Conservation (phyloP, 2,113 vertebrate species). For the Oryzias woworae region DNA sequence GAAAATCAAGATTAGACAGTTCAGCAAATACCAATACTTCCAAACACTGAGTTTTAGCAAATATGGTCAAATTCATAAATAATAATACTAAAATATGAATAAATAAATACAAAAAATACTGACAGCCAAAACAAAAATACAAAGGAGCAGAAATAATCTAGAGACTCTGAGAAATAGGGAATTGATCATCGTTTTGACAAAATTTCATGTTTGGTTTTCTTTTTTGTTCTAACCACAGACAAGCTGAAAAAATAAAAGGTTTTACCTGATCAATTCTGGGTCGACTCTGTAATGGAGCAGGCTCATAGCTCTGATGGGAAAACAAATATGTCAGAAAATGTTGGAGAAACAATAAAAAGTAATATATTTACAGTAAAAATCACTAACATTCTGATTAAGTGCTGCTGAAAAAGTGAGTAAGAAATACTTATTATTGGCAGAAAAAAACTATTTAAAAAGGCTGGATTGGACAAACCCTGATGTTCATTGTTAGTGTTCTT, state of each 20-base stretch:
- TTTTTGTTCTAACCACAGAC: not conserved
- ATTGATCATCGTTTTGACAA: not conserved
- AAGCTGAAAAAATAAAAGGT: not conserved
- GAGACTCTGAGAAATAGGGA: too few species aligned
- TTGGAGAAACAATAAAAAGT: not conserved
- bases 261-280: constrained; percentile 78
- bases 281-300: constrained; percentile 73
- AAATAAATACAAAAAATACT: not conserved
- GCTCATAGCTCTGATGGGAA: constrained; percentile 72
- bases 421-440: too few species aligned
- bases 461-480: too few species aligned
- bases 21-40: not conserved
- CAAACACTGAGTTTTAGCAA: too few species aligned
- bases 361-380: not conserved
- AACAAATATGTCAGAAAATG: not conserved
- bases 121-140: not conserved
- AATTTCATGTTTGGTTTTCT: too few species aligned
- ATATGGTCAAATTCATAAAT: not conserved
- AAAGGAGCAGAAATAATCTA: not conserved
- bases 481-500: too few species aligned
- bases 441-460: too few species aligned
- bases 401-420: too few species aligned
- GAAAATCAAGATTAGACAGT: not conserved
- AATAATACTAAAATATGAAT: not conserved
- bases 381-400: not conserved